Evolutionary conservation across 2,113 vertebrate species (phyloP).

Genomic region (Nesospiza acunhae): DNA sequence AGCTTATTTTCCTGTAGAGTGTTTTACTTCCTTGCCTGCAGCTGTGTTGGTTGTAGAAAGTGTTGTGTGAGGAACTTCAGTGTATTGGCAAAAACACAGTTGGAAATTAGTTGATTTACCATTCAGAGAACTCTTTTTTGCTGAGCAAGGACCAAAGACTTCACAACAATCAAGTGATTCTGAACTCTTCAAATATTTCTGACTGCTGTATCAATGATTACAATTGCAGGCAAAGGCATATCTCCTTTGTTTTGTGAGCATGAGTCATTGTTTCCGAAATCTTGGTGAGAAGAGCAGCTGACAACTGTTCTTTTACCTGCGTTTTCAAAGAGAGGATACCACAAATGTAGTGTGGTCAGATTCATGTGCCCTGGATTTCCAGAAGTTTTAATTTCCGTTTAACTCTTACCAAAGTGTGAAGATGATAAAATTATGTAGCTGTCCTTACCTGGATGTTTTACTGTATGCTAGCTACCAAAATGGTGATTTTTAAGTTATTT

Average conservation of each 20-base stretch:
- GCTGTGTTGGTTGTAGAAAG: neutral
- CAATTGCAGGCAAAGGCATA: neutral
- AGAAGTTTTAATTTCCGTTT: neutral
- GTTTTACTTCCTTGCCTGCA: neutral
- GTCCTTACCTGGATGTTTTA: neutral
- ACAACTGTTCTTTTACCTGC: neutral
- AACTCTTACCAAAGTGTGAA: neutral
- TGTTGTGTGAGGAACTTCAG: neutral
- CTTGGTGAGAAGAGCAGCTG: neutral
- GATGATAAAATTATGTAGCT: neutral
- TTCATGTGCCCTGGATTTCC: neutral
- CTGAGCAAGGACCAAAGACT: neutral
- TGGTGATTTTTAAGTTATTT: neutral
- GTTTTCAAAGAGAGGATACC: neutral
- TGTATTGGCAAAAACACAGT: neutral
- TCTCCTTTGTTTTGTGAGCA: neutral
- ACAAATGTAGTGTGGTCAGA: neutral
- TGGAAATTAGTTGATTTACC: neutral
- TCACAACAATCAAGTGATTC: neutral
- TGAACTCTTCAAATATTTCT: neutral
- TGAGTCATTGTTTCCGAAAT: slow-evolving; percentile 3
- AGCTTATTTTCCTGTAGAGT: neutral
- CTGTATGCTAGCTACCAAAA: neutral
- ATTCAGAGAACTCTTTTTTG: neutral
- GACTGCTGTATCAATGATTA: neutral